Evolutionary conservation across 2,113 vertebrate species (phyloP), one percentile per base, ranked within the genome.

Genomic region (Elephantulus edwardii): DNA sequence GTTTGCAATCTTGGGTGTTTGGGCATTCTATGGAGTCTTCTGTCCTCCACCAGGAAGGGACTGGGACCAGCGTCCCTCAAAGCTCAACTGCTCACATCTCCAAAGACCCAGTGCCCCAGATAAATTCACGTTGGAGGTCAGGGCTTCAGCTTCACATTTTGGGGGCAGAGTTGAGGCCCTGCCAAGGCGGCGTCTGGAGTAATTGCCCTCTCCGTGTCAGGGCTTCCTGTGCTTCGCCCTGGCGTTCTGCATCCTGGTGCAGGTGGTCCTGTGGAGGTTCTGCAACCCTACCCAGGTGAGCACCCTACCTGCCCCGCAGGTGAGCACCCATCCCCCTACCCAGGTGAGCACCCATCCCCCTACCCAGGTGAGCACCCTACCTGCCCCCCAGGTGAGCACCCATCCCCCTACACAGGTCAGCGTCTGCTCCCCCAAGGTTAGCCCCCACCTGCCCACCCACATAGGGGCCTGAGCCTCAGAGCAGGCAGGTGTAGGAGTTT

Each of bases 181-280:
- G 5, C 24, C 7, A 26, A 9, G 56, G 8, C 26, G 30, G 48
- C 8, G 58, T 11, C 28, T 3, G 60, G 16, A 4, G 1, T 83
- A 33, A 94, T 64, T 0, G 1, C 0, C 4, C n/a, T 70, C 16
- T 88, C 42, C 88, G 75, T 76, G 56, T 52, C 93, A 98, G 98
- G 97, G 95, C 17, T 97, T 98, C 96, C 95, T 97, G 93, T 97
- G 97, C 88, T 98, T 97, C 12, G 93, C 97, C 22, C 79, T 98
- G 93, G 97, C 81, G 17, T 98, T 98, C 93, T 97, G 97, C 0
- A 54, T 86, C 86, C 91, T 97, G 92, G 68, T 93, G 75, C 95
- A 96, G 93, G 96, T 95, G 90, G 95, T 72, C 92, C 96, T 96
- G 94, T 97, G 97, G 97, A 95, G 96, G 10, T 76, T 96, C 58